Evolutionary conservation across 2,797 vertebrate species (phyloP).

Genomic region (Tapera naevia): DNA sequence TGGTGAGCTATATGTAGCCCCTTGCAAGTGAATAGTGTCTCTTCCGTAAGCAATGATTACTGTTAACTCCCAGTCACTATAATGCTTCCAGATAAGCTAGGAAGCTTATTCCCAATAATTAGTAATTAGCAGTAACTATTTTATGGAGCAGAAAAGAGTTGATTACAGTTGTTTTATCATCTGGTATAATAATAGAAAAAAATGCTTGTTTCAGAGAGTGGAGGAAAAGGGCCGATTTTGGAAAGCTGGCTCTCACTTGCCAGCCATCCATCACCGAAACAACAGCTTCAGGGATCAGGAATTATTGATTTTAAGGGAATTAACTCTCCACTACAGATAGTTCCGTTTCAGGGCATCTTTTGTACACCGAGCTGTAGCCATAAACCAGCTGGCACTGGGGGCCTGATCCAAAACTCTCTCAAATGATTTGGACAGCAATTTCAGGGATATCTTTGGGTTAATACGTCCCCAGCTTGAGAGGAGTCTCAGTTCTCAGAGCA

Average conservation of each 20-base stretch:
- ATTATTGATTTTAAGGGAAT: constrained; percentile 58
- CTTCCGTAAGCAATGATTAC: constrained; percentile 6
- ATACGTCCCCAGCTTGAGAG: constrained; percentile 8
- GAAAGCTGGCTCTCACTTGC: constrained; percentile 27
- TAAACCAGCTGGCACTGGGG: constrained; percentile 22
- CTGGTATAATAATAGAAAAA: constrained; percentile 42
- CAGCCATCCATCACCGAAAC: constrained; percentile 5
- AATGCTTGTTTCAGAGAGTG: background rate
- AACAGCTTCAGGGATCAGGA: constrained; percentile 36
- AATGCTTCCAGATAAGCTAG: constrained; percentile 25
- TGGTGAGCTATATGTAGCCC: background rate
- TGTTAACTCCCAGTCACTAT: constrained; percentile 9
- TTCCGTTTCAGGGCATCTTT: constrained; percentile 39
- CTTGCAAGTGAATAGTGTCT: constrained; percentile 26
- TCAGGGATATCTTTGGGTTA: constrained; percentile 34
- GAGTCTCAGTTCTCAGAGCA: constrained; percentile 5
- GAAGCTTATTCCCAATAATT: constrained; percentile 63
- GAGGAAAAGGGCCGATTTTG: background rate
- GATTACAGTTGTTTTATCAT: constrained; percentile 69
- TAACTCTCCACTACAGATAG: constrained; percentile 59
- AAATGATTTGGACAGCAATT: constrained; percentile 16
- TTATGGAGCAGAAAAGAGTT: constrained; percentile 68
- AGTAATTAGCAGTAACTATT: constrained; percentile 66
- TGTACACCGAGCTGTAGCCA: background rate
- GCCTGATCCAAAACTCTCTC: constrained; percentile 23